phyloP scores from a whole-genome alignment of 2,888 invertebrate species.

The Cosmorhoe ocellata region DNA sequence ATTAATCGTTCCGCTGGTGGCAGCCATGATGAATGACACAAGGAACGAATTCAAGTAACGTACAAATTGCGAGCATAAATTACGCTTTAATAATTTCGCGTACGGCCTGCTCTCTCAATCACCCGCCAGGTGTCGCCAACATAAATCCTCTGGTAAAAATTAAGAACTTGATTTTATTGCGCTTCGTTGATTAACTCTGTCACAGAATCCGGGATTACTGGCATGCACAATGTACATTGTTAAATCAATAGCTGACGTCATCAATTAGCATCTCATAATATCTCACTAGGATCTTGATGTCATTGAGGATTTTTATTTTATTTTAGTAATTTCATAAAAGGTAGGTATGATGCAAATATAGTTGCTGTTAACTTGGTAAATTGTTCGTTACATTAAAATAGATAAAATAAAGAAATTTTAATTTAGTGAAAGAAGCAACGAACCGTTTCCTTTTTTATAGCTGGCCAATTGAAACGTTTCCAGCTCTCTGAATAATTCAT shows the following conservation, averaged over 20 bases:
- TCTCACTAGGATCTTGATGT: too few species aligned
- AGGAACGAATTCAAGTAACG: constrained; percentile 77
- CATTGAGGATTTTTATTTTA: too few species aligned
- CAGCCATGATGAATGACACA: constrained; percentile 74
- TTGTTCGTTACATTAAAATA: constrained; percentile 57
- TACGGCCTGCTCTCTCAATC: constrained; percentile 68
- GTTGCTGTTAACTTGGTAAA: constrained; percentile 8
- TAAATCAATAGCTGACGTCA: neutral
- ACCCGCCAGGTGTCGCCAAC: constrained; percentile 70
- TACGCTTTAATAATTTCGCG: constrained; percentile 78
- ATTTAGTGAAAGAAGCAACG: constrained; percentile 81
- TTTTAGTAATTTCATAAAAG: too few species aligned
- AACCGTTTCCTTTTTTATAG: constrained; percentile 81
- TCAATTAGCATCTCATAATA: too few species aligned
- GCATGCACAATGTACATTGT: neutral
- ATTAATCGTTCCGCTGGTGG: constrained; percentile 61
- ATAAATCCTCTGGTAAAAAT: constrained; percentile 73
- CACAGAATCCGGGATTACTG: neutral
- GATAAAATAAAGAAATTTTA: constrained; percentile 76
- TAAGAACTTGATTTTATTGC: constrained; percentile 42
- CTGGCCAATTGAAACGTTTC: constrained; percentile 83
- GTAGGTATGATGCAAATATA: neutral
- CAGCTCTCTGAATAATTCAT: constrained; percentile 83
- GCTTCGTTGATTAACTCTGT: constrained; percentile 21
- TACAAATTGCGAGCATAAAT: constrained; percentile 81